phyloP scores from a whole-genome alignment of 2,113 vertebrate species.

The Empidonax traillii region DNA sequence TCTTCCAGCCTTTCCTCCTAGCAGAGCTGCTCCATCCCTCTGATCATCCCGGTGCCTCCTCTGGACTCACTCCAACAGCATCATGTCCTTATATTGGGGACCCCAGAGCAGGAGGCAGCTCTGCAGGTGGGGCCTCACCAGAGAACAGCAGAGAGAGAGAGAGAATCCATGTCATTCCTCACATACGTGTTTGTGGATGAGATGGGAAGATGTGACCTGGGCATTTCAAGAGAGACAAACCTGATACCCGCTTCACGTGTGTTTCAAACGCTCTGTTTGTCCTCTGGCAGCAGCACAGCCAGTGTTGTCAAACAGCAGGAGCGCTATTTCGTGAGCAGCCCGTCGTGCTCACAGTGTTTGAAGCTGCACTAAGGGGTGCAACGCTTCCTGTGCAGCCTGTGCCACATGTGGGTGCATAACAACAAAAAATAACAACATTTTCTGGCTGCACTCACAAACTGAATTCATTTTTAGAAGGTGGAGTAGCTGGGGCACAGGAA shows the following conservation, averaged over 20 bases:
- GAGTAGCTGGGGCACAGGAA: background rate
- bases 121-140: background rate
- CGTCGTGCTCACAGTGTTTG: accelerated
- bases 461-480: background rate
- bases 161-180: accelerated
- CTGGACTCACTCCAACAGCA: background rate
- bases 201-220: background rate
- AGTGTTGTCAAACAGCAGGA: accelerated
- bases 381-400: background rate
- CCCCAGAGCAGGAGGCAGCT: background rate
- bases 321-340: background rate
- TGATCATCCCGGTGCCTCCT: background rate
- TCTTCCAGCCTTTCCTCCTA: background rate
- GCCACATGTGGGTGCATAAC: accelerated
- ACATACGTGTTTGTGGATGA: accelerated
- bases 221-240: background rate
- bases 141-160: background rate
- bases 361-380: background rate
- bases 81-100: background rate
- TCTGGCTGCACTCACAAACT: accelerated
- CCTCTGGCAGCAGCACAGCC: background rate
- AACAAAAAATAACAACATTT: background rate
- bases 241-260: accelerated
- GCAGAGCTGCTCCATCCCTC: background rate
- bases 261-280: accelerated